Base-by-base conservation (phyloP, 2,797 vertebrate species). In the Aplochiton taeniatus region DNA sequence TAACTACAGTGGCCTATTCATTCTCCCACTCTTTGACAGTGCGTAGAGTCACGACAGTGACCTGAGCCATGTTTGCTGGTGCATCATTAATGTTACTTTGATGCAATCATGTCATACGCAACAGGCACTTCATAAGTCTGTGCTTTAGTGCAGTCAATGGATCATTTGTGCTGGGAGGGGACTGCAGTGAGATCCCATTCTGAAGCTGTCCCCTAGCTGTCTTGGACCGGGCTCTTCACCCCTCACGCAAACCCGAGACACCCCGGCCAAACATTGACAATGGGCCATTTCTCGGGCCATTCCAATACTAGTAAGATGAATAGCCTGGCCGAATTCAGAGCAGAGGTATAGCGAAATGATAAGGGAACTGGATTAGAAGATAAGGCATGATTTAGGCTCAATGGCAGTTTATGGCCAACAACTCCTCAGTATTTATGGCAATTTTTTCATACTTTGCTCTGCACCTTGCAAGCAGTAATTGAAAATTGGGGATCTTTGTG, bases 401-500 rank as follows among this genome's bases (percentile, higher is more conserved):
- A 18, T 43, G 45, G 42, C 61, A 66, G 81, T 61, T 85, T 76
- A 73, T 82, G 70, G 83, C 87, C 80, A 77, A 84, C 86, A 67
- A 75, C 78, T 75, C 78, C 14, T 71, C 77, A 62, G n/a, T 51
- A 71, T 75, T 80, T 70, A 44, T 16, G 47, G 63, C 42, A 11
- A 59, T 81, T 70, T 59, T 77, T 73, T 79, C 66, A 59, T 59
- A 77, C 76, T 84, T 85, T 76, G 59, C 67, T 72, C 68, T 31
- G 66, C 3, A 56, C 78, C 77, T 76, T 72, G 58, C 70, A 69
- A 70, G 76, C 70, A 76, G 84, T 91, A 88, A 47, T 85, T 80
- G 84, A 87, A 83, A 92, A 80, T 80, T 63, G 84, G 73, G 72
- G 83, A 84, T 73, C 80, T 83, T 87, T 89, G 78, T 90, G 84